These are phyloP conservation scores for Petaurus breviceps DNA, from an alignment of 2,113 vertebrate species.

Conservation along the genomic window DNA sequence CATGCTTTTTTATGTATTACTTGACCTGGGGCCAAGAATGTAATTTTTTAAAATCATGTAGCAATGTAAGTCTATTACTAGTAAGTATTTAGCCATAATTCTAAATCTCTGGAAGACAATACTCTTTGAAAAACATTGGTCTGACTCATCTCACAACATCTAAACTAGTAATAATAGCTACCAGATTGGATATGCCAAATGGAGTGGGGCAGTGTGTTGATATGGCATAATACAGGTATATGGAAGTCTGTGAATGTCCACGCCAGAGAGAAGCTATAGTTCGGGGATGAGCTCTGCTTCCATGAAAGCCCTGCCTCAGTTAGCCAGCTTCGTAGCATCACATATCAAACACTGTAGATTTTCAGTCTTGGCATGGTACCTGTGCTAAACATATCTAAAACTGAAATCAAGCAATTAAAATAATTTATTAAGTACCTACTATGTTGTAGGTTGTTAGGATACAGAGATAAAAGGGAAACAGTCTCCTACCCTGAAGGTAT, in stretches of 20 bases:
- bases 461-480: not conserved
- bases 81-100: too few relatives aligned
- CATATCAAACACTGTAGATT: not conserved
- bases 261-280: not conserved
- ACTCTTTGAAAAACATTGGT: too few relatives aligned
- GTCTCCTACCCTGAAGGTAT: not conserved
- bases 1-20: too few relatives aligned
- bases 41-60: too few relatives aligned
- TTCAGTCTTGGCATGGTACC: not conserved
- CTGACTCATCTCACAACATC: too few relatives aligned
- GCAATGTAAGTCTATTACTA: too few relatives aligned
- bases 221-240: not conserved
- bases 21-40: too few relatives aligned
- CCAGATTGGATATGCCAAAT: not conserved
- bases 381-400: not conserved
- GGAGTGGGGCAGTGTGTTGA: not conserved
- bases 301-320: not conserved
- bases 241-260: not conserved
- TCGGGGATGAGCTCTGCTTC: not conserved
- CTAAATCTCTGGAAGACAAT: too few relatives aligned
- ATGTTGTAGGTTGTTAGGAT: not conserved
- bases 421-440: not conserved
- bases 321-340: not conserved
- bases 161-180: not conserved
- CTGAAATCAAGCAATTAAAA: not conserved